Evolutionary conservation across 2,888 invertebrate genomes (phyloP).

Genomic region (Hipparchia sbordonii): DNA sequence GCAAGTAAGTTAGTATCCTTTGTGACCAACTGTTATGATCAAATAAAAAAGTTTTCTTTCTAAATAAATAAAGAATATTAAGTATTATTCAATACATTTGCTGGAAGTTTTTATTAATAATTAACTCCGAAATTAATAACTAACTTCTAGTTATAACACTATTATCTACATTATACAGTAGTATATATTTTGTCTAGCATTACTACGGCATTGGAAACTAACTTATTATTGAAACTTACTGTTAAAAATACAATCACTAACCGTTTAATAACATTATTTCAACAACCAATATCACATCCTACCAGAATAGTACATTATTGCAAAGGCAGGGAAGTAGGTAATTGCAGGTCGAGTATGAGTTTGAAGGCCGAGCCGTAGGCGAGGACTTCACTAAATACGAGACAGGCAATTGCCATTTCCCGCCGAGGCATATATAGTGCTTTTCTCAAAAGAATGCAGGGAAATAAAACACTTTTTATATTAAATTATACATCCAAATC

Average conservation of each 20-base stretch:
- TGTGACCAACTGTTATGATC: background rate
- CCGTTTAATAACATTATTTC: conserved; percentile 20
- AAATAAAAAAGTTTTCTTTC: too few species aligned
- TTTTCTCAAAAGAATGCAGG: too few species aligned
- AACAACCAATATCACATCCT: conserved; percentile 26
- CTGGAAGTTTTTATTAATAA: too few species aligned
- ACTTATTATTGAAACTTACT: background rate
- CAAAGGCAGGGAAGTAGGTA: too few species aligned
- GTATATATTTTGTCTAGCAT: conserved; percentile 29
- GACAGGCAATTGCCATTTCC: too few species aligned
- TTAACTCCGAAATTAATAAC: background rate
- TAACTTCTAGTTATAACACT: background rate
- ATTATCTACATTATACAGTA: conserved; percentile 24
- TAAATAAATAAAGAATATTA: background rate
- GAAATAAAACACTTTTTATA: too few species aligned
- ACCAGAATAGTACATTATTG: too few species aligned
- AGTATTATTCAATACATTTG: background rate
- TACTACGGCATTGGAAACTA: conserved; percentile 19
- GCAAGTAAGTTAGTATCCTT: background rate
- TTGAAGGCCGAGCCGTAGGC: too few species aligned
- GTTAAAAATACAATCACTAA: conserved; percentile 33
- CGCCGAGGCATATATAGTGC: too few species aligned
- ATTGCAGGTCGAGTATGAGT: too few species aligned
- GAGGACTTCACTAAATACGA: too few species aligned
- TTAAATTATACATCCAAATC: too few species aligned